These are phyloP conservation scores for Sphecodes monilicornis DNA, from an alignment of 2,888 invertebrate species.

Conservation along the genomic window DNA sequence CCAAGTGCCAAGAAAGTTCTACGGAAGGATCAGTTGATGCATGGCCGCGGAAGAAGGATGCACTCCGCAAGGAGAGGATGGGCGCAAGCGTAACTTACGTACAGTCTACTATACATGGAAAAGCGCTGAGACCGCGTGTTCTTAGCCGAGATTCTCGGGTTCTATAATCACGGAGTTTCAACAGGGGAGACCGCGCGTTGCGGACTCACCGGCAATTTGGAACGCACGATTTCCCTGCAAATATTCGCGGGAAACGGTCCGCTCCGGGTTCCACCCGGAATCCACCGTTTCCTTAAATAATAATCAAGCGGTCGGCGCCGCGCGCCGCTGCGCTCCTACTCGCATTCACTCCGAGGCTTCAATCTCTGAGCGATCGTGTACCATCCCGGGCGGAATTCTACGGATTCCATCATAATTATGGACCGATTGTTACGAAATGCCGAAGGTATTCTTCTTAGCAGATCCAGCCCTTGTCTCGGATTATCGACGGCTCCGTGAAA, in stretches of 20 bases:
- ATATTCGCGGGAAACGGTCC: constrained; percentile 42
- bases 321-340: background rate
- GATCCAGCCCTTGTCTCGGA: background rate
- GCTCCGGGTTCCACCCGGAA: background rate
- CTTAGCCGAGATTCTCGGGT: constrained; percentile 60
- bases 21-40: constrained; percentile 70
- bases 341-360: constrained; percentile 5
- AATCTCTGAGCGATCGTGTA: background rate
- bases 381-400: constrained; percentile 1
- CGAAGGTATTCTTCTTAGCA: background rate
- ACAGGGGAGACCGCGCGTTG: constrained; percentile 37
- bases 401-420: constrained; percentile 8
- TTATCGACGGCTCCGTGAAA: background rate
- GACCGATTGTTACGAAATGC: background rate
- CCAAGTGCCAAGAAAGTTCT: constrained; percentile 71
- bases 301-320: background rate
- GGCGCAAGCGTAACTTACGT: constrained; percentile 61
- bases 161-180: constrained; percentile 44
- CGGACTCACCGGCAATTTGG: constrained; percentile 57
- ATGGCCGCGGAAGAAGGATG: constrained; percentile 69
- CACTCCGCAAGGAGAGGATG: constrained; percentile 59
- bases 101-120: constrained; percentile 47
- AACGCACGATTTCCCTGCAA: constrained; percentile 59
- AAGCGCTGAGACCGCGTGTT: constrained; percentile 64
- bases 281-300: background rate